phyloP scores from a whole-genome alignment of 2,888 invertebrate genomes.

The Drosophila lacicola region DNA sequence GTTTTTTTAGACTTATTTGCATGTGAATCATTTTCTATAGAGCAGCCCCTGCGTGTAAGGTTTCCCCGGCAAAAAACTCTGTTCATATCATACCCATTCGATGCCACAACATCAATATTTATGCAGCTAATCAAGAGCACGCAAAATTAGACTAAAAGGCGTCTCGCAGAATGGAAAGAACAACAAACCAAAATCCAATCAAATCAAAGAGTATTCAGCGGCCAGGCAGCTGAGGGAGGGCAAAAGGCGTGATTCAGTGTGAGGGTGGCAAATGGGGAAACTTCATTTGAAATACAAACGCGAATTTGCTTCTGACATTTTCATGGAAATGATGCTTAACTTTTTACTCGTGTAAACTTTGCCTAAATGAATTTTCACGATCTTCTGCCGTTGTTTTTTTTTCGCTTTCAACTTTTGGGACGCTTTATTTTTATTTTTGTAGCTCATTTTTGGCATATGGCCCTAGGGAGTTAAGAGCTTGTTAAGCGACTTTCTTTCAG shows the following conservation, averaged over 20 bases:
- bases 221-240: not conserved
- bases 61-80: not conserved
- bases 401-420: slow-evolving; percentile 30
- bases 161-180: slow-evolving; percentile 10
- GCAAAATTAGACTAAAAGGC: slow-evolving; percentile 47
- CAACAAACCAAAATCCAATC: slow-evolving; percentile 51
- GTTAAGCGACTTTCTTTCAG: slow-evolving; percentile 70
- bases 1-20: slow-evolving; percentile 51
- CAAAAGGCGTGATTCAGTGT: not conserved
- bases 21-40: slow-evolving; percentile 47
- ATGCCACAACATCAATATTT: slow-evolving; percentile 54
- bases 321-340: slow-evolving; percentile 62
- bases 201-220: slow-evolving; percentile 54
- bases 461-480: slow-evolving; percentile 70
- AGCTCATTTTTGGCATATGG: slow-evolving; percentile 53
- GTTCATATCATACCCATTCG: not conserved
- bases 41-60: not conserved
- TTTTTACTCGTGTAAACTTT: slow-evolving; percentile 62
- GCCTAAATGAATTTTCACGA: slow-evolving; percentile 68
- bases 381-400: slow-evolving; percentile 22
- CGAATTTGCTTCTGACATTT: slow-evolving; percentile 49
- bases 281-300: slow-evolving; percentile 61
- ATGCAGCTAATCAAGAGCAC: slow-evolving; percentile 50
- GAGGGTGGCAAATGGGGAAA: slow-evolving; percentile 44
- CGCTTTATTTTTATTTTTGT: slow-evolving; percentile 52